These are phyloP conservation scores for Empidonax alnorum DNA, from an alignment of 2,113 vertebrate species.

Conservation along the genomic window DNA sequence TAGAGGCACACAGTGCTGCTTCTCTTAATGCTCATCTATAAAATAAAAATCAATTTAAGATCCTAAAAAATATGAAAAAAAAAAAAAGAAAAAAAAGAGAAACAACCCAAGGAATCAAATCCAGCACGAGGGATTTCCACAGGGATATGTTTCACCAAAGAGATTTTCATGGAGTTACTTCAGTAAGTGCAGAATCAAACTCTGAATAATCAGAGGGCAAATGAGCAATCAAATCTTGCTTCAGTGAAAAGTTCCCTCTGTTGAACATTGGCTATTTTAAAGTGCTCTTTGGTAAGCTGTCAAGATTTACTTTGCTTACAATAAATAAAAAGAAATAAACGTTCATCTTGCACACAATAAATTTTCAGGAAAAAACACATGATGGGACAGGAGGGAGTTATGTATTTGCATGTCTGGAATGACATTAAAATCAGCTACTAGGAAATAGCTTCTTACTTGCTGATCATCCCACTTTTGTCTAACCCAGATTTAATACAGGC, in stretches of 20 bases:
- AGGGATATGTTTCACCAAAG: background rate
- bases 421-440: background rate
- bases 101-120: background rate
- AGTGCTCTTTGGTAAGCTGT: background rate
- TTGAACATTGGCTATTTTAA: background rate
- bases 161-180: background rate
- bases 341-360: background rate
- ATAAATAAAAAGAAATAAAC: background rate
- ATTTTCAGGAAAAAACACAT: background rate
- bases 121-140: background rate
- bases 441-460: background rate
- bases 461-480: background rate
- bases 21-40: background rate
- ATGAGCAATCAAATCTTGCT: background rate
- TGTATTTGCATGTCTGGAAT: background rate
- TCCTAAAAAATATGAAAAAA: background rate
- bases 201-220: background rate
- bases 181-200: background rate
- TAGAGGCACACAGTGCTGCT: background rate
- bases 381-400: background rate
- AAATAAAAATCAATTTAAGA: background rate
- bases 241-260: background rate
- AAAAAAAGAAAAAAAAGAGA: too few species aligned
- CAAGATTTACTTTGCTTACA: background rate
- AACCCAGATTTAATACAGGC: background rate